Conservation (phyloP, 2,113 vertebrate species). For the Agapornis roseicollis region DNA sequence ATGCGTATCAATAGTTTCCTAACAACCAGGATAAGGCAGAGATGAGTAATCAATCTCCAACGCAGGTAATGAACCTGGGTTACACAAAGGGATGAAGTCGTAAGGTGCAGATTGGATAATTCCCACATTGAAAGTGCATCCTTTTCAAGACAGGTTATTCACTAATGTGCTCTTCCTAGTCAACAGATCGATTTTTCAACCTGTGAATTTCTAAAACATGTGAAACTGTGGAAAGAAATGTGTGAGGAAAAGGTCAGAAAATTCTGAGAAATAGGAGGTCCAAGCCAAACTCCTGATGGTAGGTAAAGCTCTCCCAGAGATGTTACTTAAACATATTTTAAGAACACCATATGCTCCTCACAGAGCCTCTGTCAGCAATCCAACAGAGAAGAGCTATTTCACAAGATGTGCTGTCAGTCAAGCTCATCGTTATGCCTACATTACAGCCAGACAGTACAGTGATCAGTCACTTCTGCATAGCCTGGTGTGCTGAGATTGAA, state of each 20-base stretch:
- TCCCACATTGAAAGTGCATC: background rate
- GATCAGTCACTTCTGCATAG: background rate
- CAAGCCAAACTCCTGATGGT: constrained; percentile 30
- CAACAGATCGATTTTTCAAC: constrained; percentile 31
- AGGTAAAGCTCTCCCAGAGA: constrained; percentile 38
- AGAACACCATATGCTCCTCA: constrained; percentile 50
- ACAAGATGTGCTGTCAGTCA: background rate
- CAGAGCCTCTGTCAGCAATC: constrained; percentile 2
- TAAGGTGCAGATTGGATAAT: background rate
- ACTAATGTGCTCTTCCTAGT: background rate
- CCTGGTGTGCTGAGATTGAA: background rate
- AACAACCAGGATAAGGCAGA: constrained; percentile 20
- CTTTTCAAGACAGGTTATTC: constrained; percentile 12
- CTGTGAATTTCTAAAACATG: constrained; percentile 33
- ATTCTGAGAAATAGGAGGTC: constrained; percentile 1
- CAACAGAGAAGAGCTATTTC: background rate
- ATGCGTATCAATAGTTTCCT: constrained; percentile 34
- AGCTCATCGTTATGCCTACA: background rate
- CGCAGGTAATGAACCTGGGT: background rate
- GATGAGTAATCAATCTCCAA: constrained; percentile 27
- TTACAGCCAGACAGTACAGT: background rate
- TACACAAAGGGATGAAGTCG: background rate
- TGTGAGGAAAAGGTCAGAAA: constrained; percentile 24
- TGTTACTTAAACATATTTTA: constrained; percentile 31
- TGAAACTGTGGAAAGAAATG: constrained; percentile 14